Evolutionary conservation across 2,113 vertebrate species (phyloP).

Genomic region (Crotalus viridis): DNA sequence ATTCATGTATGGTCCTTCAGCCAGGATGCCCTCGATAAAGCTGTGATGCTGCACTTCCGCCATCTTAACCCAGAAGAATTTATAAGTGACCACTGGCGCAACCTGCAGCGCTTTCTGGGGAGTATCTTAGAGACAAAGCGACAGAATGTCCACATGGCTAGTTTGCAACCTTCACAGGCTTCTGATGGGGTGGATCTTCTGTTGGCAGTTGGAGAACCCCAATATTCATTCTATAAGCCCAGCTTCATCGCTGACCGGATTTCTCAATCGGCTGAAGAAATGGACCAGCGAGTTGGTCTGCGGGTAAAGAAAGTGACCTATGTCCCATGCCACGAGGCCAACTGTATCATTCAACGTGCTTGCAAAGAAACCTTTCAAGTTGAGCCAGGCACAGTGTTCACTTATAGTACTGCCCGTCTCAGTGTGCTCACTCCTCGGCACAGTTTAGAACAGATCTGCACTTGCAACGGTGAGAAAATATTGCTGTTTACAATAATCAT

Average conservation of each 20-base stretch:
- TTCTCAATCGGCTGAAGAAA: constrained; percentile 68
- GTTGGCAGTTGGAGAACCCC: constrained; percentile 70
- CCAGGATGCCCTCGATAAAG: constrained; percentile 74
- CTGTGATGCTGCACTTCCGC: constrained; percentile 78
- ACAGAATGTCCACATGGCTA: constrained; percentile 86
- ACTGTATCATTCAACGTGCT: constrained; percentile 75
- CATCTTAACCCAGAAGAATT: constrained; percentile 87
- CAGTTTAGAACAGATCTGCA: constrained; percentile 82
- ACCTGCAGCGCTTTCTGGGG: constrained; percentile 84
- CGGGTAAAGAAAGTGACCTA: constrained; percentile 77
- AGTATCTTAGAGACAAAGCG: constrained; percentile 71
- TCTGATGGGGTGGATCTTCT: constrained; percentile 78
- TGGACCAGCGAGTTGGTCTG: constrained; percentile 80
- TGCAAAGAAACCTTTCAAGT: constrained; percentile 84
- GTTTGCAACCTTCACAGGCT: constrained; percentile 81
- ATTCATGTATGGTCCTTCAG: constrained; percentile 83
- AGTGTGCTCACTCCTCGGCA: constrained; percentile 88
- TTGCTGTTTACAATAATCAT: neutral
- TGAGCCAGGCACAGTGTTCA: constrained; percentile 73
- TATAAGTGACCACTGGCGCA: constrained; percentile 89
- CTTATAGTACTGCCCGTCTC: constrained; percentile 85
- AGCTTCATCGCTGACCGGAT: constrained; percentile 72
- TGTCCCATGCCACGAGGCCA: constrained; percentile 74
- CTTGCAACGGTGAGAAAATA: constrained; percentile 82
- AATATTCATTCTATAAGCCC: constrained; percentile 54